Evolutionary conservation across 92 coral and sea anemone genomes (phyloP).

Genomic region (Desmophyllum pertusum): DNA sequence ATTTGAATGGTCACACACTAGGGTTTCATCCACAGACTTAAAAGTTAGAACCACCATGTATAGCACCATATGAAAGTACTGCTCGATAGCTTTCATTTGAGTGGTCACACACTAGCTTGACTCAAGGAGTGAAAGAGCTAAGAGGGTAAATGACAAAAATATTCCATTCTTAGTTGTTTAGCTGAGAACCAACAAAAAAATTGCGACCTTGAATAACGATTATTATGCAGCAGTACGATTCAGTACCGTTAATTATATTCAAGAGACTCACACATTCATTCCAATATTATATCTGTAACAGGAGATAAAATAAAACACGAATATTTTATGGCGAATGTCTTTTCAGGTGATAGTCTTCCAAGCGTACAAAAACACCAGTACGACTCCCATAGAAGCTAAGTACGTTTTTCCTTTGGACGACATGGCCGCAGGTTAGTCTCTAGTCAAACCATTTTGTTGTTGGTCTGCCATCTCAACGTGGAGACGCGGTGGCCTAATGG

Average conservation of each 20-base stretch:
- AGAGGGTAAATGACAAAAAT: too few relatives aligned
- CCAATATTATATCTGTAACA: not conserved
- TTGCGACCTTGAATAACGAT: not conserved
- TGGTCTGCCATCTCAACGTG: not conserved
- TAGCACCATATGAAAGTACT: not conserved
- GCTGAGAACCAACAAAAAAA: not conserved
- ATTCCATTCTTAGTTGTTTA: not conserved
- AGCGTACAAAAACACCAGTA: slow-evolving; percentile 84
- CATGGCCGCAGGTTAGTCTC: slow-evolving; percentile 90
- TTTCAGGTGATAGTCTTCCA: slow-evolving; percentile 89
- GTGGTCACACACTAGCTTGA: not conserved
- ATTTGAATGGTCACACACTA: not conserved
- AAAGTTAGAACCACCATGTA: not conserved
- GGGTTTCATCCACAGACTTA: not conserved
- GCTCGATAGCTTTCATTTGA: not conserved
- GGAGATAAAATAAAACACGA: not conserved
- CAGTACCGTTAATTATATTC: too few relatives aligned
- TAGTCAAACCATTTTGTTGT: not conserved
- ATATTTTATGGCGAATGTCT: not conserved
- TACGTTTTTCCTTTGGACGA: slow-evolving; percentile 97
- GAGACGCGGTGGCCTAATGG: too few relatives aligned
- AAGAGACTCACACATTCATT: not conserved
- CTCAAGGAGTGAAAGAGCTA: too few relatives aligned
- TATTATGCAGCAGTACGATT: not conserved
- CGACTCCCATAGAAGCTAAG: slow-evolving; percentile 93